Evolutionary conservation across 2,797 vertebrate genomes (phyloP), one percentile per base, ranked within the genome.

Genomic region (Arrhamphus sclerolepis): DNA sequence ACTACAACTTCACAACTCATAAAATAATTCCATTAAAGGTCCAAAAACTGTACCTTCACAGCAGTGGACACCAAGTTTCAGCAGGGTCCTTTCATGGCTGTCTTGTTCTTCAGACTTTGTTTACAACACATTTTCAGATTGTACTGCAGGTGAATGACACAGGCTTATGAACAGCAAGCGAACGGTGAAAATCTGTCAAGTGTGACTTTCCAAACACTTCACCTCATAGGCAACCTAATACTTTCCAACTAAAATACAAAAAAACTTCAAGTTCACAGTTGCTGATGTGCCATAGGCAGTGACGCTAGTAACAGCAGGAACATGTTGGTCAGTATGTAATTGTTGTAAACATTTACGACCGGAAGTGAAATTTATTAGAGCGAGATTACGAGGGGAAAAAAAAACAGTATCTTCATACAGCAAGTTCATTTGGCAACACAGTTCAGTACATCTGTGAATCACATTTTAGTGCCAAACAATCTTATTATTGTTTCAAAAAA

Each of bases 281-380:
- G 81, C 31, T 60, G 70, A 80, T 69, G 82, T 50, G 48, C 42
- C 40, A 48, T 56, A 78, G 83, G 85, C 87, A 88, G 84, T 84
- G 84, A 83, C 63, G 80, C 77, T 81, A 56, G 43, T 22, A 71
- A 72, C 66, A 64, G 77, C 61, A 69, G 75, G 75, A 69, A 75
- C 58, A 49, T 77, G 82, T 82, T 85, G 84, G 83, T 87, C 83
- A 87, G 86, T 81, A 66, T 87, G 84, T 89, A 72, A 61, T 74
- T 10, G 56, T 83, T 90, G 89, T 92, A 91, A 91, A 92, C 90
- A 89, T 89, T 89, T 80, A 84, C 75, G 90, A 92, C 89, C 83
- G 89, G 89, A 91, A 92, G 89, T 87, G 81, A 63, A 70, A 75
- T 78, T 82, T 47, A 61, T 86, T 70, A 81, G 74, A 81, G 67